A percentile compares a stretch with the other conserved stretches of the same genome.
phyloP scores from a whole-genome alignment of 2,113 vertebrate species.

The Coptodon rendalli region DNA sequence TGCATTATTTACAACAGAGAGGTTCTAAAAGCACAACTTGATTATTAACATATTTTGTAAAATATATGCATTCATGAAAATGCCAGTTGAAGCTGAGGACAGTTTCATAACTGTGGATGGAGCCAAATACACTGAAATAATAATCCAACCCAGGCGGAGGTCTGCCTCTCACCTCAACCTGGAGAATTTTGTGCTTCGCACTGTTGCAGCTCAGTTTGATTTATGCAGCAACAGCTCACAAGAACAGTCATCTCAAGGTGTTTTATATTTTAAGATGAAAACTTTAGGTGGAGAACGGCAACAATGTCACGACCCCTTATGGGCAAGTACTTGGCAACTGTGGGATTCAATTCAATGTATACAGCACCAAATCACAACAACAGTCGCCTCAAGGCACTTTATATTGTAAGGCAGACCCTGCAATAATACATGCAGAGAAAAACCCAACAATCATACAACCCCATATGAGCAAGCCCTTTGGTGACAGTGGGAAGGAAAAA shows the following conservation, averaged over 20 bases:
- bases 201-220: background rate
- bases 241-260: background rate
- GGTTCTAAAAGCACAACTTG: background rate
- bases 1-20: background rate
- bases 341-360: background rate
- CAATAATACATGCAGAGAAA: background rate
- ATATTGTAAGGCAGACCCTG: background rate
- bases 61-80: background rate
- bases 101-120: background rate
- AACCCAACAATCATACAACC: background rate
- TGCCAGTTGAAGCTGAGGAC: background rate
- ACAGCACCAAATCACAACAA: background rate
- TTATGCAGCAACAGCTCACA: background rate
- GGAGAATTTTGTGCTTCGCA: background rate
- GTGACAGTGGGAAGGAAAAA: accelerated
- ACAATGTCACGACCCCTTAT: background rate
- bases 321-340: background rate
- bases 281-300: background rate
- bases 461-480: background rate
- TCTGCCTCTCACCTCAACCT: background rate
- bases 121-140: background rate
- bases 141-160: background rate
- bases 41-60: background rate
- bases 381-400: background rate
- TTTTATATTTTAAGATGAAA: background rate